Conservation (phyloP, 92 coral and sea anemone genomes). For the Phenganax subtilis region DNA sequence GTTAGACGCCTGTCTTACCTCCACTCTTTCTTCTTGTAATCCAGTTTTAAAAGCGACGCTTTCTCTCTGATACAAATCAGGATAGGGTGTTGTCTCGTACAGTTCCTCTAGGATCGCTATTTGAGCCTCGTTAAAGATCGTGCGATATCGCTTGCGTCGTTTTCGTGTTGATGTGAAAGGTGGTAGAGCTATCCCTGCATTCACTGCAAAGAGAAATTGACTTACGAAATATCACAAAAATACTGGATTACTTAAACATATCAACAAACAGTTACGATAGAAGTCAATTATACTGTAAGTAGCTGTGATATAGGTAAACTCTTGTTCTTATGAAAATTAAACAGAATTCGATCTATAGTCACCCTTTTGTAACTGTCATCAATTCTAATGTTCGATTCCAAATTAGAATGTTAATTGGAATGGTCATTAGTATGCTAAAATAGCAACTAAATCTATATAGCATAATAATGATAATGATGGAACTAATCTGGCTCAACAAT, state of each 20-base stretch:
- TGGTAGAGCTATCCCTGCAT: background rate
- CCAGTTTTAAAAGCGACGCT: slow-evolving; percentile 29
- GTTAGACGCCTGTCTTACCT: background rate
- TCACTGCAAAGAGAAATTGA: background rate
- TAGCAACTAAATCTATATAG: slow-evolving; percentile 5
- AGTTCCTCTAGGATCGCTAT: slow-evolving; percentile 29
- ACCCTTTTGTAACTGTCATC: slow-evolving; percentile 37
- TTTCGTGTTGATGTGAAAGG: slow-evolving; percentile 21
- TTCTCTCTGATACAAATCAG: slow-evolving; percentile 36
- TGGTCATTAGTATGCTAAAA: background rate
- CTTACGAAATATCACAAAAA: background rate
- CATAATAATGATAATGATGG: slow-evolving; percentile 2
- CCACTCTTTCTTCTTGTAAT: slow-evolving; percentile 39
- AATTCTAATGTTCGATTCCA: background rate
- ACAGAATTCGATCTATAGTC: background rate
- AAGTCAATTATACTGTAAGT: background rate
- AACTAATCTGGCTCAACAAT: slow-evolving; percentile 22
- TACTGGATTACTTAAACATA: background rate
- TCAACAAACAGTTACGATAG: background rate
- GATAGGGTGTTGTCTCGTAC: slow-evolving; percentile 29
- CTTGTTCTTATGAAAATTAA: background rate
- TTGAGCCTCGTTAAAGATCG: slow-evolving; percentile 32
- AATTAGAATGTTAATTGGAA: background rate
- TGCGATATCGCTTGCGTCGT: slow-evolving; percentile 39
- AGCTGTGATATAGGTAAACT: background rate